A percentile compares a stretch with the other conserved stretches of the same genome.
Evolutionary conservation across 1,140 invertebrate genomes (phyloP).

Genomic region (Pogonognathellus flavescens): DNA sequence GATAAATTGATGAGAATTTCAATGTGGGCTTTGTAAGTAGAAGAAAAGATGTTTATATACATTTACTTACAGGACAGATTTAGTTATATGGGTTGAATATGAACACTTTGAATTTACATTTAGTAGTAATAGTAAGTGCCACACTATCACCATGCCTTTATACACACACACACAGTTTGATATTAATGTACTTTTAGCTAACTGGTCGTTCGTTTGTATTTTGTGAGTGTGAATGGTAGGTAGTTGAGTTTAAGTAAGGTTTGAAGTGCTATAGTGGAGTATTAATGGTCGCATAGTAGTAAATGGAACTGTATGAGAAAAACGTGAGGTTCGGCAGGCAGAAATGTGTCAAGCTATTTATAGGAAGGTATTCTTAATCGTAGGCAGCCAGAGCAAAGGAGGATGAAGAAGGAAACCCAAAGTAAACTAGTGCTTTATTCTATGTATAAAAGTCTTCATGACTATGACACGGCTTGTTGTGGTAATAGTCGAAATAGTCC

Average conservation of each 20-base stretch:
- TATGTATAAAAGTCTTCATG: neutral
- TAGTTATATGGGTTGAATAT: constrained; percentile 40
- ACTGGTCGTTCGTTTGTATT: constrained; percentile 9
- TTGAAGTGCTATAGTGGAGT: constrained; percentile 9
- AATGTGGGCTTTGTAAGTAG: constrained; percentile 23
- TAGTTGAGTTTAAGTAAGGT: constrained; percentile 24
- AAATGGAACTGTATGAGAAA: constrained; percentile 54
- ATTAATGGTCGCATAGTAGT: neutral
- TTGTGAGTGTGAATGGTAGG: neutral
- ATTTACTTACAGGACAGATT: constrained; percentile 29
- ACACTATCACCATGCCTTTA: neutral
- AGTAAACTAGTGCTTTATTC: constrained; percentile 1
- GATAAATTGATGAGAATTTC: constrained; percentile 41
- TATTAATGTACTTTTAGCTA: neutral
- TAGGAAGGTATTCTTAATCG: constrained; percentile 54
- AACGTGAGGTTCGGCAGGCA: constrained; percentile 51
- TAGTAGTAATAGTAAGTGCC: neutral
- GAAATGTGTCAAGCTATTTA: constrained; percentile 61
- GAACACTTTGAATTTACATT: neutral
- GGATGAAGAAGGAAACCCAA: neutral
- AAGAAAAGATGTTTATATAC: constrained; percentile 6
- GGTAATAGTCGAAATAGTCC: constrained; percentile 1
- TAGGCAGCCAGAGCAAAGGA: constrained; percentile 41
- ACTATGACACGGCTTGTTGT: neutral
- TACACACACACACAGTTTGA: constrained; percentile 26